Conservation (phyloP, 1,140 invertebrate genomes). For the silkworm (Bombyx mori) region ASM3026992v2 NC_085124.1:11322001-11322500, state of each 20-base stretch:
- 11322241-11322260: neutral
- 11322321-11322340: neutral
- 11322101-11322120: no score
- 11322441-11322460: slow-evolving; percentile 11
- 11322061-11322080: no score
- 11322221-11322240: neutral
- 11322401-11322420: neutral
- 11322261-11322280: neutral
- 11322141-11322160: neutral
- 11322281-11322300: neutral
- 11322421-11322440: slow-evolving; percentile 7
- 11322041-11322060: no score
- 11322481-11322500: slow-evolving; percentile 5
- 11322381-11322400: neutral
- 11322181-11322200: neutral
- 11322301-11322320: neutral
- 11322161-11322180: neutral
- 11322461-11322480: slow-evolving; percentile 10
- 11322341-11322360: neutral
- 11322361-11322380: neutral
- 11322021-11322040: no score
- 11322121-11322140: no score
- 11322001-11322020: no score
- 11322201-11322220: neutral
- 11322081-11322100: no score